These are phyloP conservation scores for Hippocampus zosterae DNA, from an alignment of 2,113 vertebrate species.

Conservation along the genomic window DNA sequence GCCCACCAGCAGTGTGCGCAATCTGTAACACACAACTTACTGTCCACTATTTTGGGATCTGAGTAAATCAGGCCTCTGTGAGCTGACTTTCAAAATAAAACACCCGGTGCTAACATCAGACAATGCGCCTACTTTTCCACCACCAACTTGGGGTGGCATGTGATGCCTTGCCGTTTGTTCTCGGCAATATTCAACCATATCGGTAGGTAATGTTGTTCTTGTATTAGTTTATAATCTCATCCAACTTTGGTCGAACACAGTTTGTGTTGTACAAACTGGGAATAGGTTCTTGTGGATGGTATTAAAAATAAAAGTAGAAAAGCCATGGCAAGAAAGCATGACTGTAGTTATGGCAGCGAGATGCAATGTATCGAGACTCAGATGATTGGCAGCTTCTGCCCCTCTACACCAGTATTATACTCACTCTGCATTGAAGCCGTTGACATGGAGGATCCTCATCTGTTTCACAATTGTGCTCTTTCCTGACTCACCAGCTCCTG, in stretches of 20 bases:
- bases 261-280: neutral
- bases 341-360: neutral
- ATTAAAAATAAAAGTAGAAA: neutral
- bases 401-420: constrained; percentile 44
- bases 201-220: neutral
- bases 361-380: neutral
- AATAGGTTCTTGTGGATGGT: neutral
- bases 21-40: neutral
- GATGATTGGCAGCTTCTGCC: neutral
- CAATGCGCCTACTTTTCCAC: neutral
- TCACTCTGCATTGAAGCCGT: constrained; percentile 99
- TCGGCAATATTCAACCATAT: neutral
- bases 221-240: neutral
- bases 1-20: neutral
- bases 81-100: neutral
- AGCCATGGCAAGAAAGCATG: neutral
- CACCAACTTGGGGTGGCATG: neutral
- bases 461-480: constrained; percentile 99
- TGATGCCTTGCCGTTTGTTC: neutral
- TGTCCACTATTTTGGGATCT: neutral
- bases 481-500: constrained; percentile 97
- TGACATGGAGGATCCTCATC: constrained; percentile 95
- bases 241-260: neutral
- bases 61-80: neutral
- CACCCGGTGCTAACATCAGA: neutral